Conservation (phyloP, 2,797 vertebrate species). For the Phrynocephalus vlangalii region DNA sequence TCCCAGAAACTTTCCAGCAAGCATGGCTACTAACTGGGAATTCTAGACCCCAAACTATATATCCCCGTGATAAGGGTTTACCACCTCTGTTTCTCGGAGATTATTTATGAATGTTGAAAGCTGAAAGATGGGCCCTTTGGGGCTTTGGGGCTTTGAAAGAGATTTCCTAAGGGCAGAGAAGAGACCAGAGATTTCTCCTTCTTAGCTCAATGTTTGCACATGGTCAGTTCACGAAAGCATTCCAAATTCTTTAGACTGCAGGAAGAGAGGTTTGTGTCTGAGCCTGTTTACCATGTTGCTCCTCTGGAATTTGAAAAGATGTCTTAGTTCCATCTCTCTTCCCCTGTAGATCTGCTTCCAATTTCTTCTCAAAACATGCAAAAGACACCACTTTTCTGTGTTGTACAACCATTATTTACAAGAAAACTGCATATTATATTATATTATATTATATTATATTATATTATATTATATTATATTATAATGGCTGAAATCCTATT, state of each 20-base stretch:
- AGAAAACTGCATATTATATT: neutral
- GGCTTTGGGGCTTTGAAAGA: neutral
- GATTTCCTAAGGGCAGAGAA: neutral
- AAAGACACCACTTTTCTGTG: neutral
- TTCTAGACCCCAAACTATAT: no score
- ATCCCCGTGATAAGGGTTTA: neutral
- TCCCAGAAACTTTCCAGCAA: no score
- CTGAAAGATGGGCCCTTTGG: neutral
- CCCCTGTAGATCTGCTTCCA: neutral
- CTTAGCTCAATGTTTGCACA: neutral
- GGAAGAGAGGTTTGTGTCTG: neutral
- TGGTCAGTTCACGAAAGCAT: neutral
- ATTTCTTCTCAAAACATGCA: neutral
- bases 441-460: no score
- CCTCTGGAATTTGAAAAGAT: neutral
- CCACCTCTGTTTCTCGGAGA: neutral
- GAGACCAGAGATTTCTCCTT: neutral
- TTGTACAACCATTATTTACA: neutral
- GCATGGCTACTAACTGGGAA: no score
- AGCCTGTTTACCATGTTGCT: neutral
- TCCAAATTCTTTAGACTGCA: conserved; percentile 11
- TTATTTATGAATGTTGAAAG: neutral
- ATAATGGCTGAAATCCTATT: neutral
- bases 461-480: no score
- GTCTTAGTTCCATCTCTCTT: neutral